A percentile compares a stretch with the other conserved stretches of the same genome.
Evolutionary conservation across 2,888 invertebrate genomes (phyloP).

Genomic region (Tenthredo distinguenda): DNA sequence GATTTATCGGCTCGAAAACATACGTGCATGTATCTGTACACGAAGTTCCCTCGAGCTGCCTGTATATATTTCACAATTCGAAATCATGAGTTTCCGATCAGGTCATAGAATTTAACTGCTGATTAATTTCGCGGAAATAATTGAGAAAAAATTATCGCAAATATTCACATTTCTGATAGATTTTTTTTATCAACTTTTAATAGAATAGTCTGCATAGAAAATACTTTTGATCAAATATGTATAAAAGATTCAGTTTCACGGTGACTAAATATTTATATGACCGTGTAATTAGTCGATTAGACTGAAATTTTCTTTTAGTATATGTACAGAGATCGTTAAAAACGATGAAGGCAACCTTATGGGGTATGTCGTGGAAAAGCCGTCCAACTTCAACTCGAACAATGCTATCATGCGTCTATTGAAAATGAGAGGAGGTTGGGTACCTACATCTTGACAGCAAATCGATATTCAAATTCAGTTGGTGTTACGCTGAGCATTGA

Average conservation of each 20-base stretch:
- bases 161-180: background rate
- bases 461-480: conserved; percentile 45
- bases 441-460: conserved; percentile 30
- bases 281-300: background rate
- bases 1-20: conserved; percentile 45
- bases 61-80: background rate
- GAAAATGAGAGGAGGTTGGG: background rate
- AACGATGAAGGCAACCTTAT: background rate
- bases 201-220: background rate
- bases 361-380: background rate
- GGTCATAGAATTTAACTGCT: background rate
- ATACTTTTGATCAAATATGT: background rate
- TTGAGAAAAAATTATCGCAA: background rate
- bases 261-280: background rate
- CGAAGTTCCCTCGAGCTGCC: background rate
- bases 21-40: background rate
- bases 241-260: background rate
- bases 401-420: conserved; percentile 38
- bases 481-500: conserved; percentile 15
- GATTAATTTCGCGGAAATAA: background rate
- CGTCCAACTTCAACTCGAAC: conserved; percentile 27
- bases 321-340: background rate
- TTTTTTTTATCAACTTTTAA: background rate
- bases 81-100: background rate
- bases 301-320: background rate